Base-by-base conservation (phyloP, 1,140 invertebrate species). In the Cephus cinctus region DNA sequence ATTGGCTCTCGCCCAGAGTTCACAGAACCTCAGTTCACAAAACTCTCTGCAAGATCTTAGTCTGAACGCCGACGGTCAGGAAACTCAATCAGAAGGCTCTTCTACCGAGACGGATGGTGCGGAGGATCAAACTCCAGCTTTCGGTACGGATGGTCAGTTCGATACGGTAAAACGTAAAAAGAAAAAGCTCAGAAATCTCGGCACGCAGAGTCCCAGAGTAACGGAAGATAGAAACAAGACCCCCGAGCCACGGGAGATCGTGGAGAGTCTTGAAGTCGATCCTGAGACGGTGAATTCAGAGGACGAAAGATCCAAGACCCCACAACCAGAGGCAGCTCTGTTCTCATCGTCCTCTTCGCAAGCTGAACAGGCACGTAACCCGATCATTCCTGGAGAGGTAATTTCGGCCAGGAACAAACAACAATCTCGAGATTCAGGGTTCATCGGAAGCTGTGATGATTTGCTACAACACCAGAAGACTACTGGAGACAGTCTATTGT, bases 391-490 rank as follows among this genome's bases (percentile, higher is more conserved):
- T 18, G 22, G 15, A n/a, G 39, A 41, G n/a, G 21, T 2, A 8
- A 14, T 9, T 15, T 8, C 20, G 6, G 11, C 18, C 39, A 41
- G 73, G 32, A 80, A 78, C 45, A 87, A 88, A 63, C 87, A 90
- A 61, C 88, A 90, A 46, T 91, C 88, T 59, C 77, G 90, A 43
- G 90, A 93, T 67, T 92, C 89, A 54, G 90, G 90, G 3, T 93
- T 93, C 57, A 85, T 92, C 25, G 90, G 90, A 3, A 93, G 89
- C 62, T 92, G 89, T 60, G 90, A 93, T 63, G 90, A 93, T 68
- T 73, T 93, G 25, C 71, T 92, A 4, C 87, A 89, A 63, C 82
- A 86, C 48, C 80, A 80, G 32, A 63, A 69, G 46, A 34, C 55
- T 23, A 23, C 60, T 1, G 30, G 64, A 12, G 61, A 77, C 55